phyloP scores from a whole-genome alignment of 2,113 vertebrate genomes.

The Tachysurus fulvidraco region DNA sequence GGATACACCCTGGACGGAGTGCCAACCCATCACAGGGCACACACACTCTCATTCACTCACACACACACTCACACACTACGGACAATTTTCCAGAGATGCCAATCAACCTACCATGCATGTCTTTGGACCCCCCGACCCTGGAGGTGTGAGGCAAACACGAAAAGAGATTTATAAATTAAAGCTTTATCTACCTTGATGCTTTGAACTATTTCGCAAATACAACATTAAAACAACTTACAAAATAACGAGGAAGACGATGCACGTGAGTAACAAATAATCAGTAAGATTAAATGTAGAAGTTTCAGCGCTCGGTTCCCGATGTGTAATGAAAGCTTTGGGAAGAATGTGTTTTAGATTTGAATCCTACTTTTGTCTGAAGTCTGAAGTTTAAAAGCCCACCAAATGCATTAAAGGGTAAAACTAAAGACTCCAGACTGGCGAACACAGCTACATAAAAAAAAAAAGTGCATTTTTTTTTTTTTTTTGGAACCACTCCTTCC shows the following conservation, averaged over 20 bases:
- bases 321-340: not conserved
- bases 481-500: constrained; percentile 22
- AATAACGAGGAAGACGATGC: not conserved
- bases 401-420: not conserved
- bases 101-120: too few relatives aligned
- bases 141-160: too few relatives aligned
- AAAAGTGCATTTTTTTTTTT: not conserved
- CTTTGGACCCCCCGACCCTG: too few relatives aligned
- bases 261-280: not conserved
- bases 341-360: not conserved
- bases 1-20: too few relatives aligned
- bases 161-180: not conserved
- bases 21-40: too few relatives aligned
- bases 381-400: not conserved
- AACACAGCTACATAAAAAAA: not conserved
- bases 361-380: not conserved
- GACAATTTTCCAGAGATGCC: too few relatives aligned
- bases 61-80: too few relatives aligned
- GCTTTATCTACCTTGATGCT: not conserved
- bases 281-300: not conserved
- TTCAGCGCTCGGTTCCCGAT: not conserved
- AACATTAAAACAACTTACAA: not conserved
- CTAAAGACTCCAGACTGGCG: not conserved
- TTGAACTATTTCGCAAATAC: not conserved
- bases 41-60: too few relatives aligned